Base-by-base conservation (phyloP, 1,140 invertebrate species). In the Listronotus oregonensis region DNA sequence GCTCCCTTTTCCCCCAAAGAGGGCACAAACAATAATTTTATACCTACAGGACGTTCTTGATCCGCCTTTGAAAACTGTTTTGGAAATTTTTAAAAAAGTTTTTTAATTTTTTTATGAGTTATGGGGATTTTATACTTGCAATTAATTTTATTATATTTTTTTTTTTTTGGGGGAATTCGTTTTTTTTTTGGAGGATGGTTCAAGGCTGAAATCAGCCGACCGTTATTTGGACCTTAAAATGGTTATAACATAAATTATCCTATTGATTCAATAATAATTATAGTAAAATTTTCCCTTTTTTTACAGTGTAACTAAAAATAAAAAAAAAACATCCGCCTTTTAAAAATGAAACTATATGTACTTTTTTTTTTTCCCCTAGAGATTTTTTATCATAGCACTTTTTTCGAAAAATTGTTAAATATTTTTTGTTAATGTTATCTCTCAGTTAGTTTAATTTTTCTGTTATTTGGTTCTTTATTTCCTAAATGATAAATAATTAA, bases 171-270 rank as follows among this genome's bases (percentile, higher is more conserved):
- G 97, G 97, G 67, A 83, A 99, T 31, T 85, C 96, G n/a, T n/a
- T 68, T 88, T 99, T 49, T 83, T 98, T 43, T 98, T 99, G 78
- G 87, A 89, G 69, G 95, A 98, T 80, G 95, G 94, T 31, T 96
- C 95, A 1, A 85, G 97, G 40, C 87, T 99, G 68, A 49, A 84
- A 91, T 62, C 84, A 87, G 64, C 97, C 97, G 68, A 98, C 96
- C 61, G 97, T 99, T 31, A 99, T 99, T 73, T n/a, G n/a, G n/a
- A n/a, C n/a, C n/a, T n/a, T n/a, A n/a, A n/a, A n/a, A n/a, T n/a
- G n/a, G n/a, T n/a, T n/a, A n/a, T n/a, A n/a, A 99, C 97, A 74
- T 99, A 95, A 90, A n/a, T n/a, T 44, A 5, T 39, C 15, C 40
- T 3, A 9, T n/a, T 40, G 11, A 17, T 11, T n/a, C n/a, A n/a